Evolutionary conservation across 2,113 vertebrate genomes (phyloP).

Genomic region (Ammodramus savannarum): DNA sequence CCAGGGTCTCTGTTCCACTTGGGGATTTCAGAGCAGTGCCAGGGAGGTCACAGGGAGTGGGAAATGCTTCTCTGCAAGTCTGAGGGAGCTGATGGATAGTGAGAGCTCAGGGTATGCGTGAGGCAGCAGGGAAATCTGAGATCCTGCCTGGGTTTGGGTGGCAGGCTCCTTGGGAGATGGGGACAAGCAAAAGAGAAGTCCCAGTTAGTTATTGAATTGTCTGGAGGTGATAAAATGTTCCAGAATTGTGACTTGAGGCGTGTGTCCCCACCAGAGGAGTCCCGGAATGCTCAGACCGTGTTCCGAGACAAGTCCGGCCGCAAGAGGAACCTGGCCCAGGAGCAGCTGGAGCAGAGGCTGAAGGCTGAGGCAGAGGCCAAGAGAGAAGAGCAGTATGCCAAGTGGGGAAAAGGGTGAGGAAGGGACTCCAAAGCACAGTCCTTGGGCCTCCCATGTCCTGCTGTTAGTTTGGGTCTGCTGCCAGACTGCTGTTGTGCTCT

Average conservation of each 20-base stretch:
- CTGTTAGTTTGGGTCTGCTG: background rate
- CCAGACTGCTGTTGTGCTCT: background rate
- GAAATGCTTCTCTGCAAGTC: background rate
- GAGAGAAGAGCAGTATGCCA: constrained; percentile 87
- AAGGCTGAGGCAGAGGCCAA: constrained; percentile 79
- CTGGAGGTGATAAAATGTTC: background rate
- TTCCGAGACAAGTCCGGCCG: constrained; percentile 91
- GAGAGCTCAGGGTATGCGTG: background rate
- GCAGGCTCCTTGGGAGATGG: background rate
- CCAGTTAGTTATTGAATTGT: fast-evolving
- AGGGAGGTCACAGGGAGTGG: fast-evolving
- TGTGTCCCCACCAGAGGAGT: constrained; percentile 75
- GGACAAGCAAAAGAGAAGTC: background rate
- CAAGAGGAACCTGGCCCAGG: constrained; percentile 83
- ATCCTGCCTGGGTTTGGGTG: background rate
- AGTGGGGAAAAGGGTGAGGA: constrained; percentile 95
- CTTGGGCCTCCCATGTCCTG: background rate
- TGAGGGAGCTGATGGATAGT: background rate
- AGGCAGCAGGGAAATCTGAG: background rate
- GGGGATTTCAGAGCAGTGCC: background rate
- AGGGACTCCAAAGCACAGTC: background rate
- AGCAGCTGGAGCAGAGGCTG: constrained; percentile 80
- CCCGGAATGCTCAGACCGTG: constrained; percentile 80
- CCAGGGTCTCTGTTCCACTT: fast-evolving
- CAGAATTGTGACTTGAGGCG: fast-evolving